These are phyloP conservation scores for Aphaenogaster ashmeadi DNA, from an alignment of 1,140 invertebrate genomes.

Conservation along the genomic window DNA sequence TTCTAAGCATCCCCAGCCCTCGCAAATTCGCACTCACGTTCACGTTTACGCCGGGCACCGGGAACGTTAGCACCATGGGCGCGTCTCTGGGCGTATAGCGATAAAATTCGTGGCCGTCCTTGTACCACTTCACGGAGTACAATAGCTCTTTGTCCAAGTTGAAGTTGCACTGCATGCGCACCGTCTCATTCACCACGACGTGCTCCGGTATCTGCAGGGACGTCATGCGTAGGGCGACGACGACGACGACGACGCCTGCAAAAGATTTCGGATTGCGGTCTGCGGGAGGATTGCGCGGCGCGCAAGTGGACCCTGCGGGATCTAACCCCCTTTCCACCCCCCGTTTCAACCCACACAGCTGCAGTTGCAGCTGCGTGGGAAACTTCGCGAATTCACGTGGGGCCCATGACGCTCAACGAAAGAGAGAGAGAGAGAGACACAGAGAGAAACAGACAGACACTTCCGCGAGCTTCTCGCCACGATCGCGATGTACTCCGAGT, in stretches of 20 bases:
- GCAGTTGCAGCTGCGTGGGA: conserved; percentile 44
- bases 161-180: conserved; percentile 92
- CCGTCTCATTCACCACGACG: conserved; percentile 90
- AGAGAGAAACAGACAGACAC: not conserved
- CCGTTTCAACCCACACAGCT: not conserved
- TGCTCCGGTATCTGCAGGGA: conserved; percentile 91
- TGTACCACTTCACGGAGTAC: conserved; percentile 96
- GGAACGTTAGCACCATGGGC: conserved; percentile 92
- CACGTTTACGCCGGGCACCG: conserved; percentile 92
- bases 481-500: conserved; percentile 19
- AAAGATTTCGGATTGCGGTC: conserved; percentile 63
- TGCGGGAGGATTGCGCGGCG: conserved; percentile 10
- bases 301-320: conserved; percentile 46
- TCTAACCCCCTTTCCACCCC: not conserved
- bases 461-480: conserved; percentile 9
- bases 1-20: conserved; percentile 25
- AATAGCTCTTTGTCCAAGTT: conserved; percentile 92
- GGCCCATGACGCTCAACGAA: not conserved
- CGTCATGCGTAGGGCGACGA: conserved; percentile 87
- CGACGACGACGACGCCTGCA: conserved; percentile 79
- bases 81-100: conserved; percentile 92
- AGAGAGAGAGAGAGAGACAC: conserved; percentile 19
- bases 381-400: conserved; percentile 39
- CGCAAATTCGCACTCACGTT: conserved; percentile 90
- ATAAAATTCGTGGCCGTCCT: conserved; percentile 95